Base-by-base conservation (phyloP, 2,113 vertebrate species). In the Pitta sordida region DNA sequence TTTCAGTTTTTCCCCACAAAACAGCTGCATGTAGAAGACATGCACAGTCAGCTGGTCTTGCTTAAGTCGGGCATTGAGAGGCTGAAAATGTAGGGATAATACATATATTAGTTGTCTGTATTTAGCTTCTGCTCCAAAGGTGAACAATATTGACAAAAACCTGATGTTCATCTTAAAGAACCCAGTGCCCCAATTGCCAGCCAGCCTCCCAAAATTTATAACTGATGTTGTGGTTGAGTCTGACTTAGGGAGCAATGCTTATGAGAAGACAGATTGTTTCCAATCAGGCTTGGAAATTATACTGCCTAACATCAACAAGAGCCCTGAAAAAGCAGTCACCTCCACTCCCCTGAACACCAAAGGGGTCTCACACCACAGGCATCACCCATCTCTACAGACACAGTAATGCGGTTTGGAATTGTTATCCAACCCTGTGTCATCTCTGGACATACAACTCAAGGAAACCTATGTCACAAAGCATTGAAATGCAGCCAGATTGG, bases 201-300 rank as follows among this genome's bases (percentile, higher is more conserved):
- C 21, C 44, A 8, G 10, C 44, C 44, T 21, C 19, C 20, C 19
- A 46, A 46, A 46, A 10, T 46, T 46, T 46, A 9, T 46, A 46
- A 21, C 78, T 37, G 48, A 63, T 87, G 30, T 34, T 58, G 90
- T 79, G 41, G 15, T 64, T 27, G 52, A 86, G 87, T 51, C 76
- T 94, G 69, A 88, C 86, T 76, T 15, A 22, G 10, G 75, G 81
- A 93, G 58, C 86, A 94, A 87, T 21, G 41, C 67, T 88, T 44
- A 89, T 65, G 64, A 64, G 48, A 46, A 93, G 88, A 84, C 59
- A 73, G 52, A 43, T 39, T 39, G n/a, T 64, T 94, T 37, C 44
- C 24, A 39, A 64, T 51, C 22, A 62, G 32, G 24, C 82, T 62
- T 30, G 62, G 32, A 81, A 69, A 53, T 80, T 65, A 52, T 27